Evolutionary conservation across 2,113 vertebrate genomes (phyloP), one percentile per base, ranked within the genome.

Genomic region (Tenebrosternarchus preto): DNA sequence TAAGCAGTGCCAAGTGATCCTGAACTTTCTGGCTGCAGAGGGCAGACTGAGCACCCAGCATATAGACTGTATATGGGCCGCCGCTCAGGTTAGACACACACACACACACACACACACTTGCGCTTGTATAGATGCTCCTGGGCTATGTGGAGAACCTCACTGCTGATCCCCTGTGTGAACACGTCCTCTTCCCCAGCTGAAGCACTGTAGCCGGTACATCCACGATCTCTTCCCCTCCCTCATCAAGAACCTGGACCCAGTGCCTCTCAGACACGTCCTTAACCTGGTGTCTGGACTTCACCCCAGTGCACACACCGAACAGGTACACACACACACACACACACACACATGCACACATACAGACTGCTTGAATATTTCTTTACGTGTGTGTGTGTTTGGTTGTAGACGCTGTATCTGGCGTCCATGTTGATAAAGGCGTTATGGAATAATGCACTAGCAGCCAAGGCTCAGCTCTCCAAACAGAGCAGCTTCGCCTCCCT

Each of bases 1-100:
- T 90, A 99, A 99, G 87, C 98, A 99, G 92, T 99, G 98, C 93
- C 98, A 99, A 91, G 98, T 99, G 86, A 99, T 99, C 92, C 94
- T 99, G 89, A 99, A 99, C 91, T 99, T 99, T 89, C 91, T 99
- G 88, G 98, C 98, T 85, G 97, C 98, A 46, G 98, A 99, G 86
- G 96, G 98, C 33, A 94, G 97, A 74, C 93, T 99, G 80, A 99
- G 97, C 90, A 99, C 98, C 66, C 98, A 97, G 85, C 97, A 99
- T 70, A 96, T 97, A 87, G 98, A 99, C 91, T 99, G 98, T 86
- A 99, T 99, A 86, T 99, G 98, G 98, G 96, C 96, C 57, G 98
- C 97, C 80, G 98, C 98, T 89, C 98, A 99, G 96, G 98, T 99
- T 90, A 29, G 11, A 67, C 17, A n/a, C 75, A 22, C 24, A 53